phyloP scores from a whole-genome alignment of 2,797 vertebrate genomes.

The Eptatretus atami region DNA sequence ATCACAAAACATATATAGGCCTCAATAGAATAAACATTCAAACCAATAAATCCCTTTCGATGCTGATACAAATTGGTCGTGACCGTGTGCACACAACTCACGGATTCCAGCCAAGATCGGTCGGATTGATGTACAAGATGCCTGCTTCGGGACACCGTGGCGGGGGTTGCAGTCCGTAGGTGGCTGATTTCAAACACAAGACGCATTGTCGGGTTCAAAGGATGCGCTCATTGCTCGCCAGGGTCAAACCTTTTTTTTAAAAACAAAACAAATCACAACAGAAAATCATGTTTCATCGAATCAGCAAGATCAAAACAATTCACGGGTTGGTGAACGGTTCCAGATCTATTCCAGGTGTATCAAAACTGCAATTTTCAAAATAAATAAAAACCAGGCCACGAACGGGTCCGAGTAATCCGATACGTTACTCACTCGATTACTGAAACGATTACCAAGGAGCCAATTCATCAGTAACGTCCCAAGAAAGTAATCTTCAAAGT shows the following conservation, averaged over 20 bases:
- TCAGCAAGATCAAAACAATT: constrained; percentile 9
- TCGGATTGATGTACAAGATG: constrained; percentile 29
- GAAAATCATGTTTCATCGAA: constrained; percentile 11
- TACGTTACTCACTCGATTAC: not conserved
- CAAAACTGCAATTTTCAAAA: too few relatives aligned
- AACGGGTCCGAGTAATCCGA: too few relatives aligned
- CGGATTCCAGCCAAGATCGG: constrained; percentile 30
- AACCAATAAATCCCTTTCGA: constrained; percentile 5
- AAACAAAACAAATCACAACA: constrained; percentile 12
- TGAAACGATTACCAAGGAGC: too few relatives aligned
- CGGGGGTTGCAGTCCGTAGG: constrained; percentile 24
- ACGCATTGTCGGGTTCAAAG: constrained; percentile 24
- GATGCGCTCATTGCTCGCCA: constrained; percentile 31
- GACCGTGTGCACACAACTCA: constrained; percentile 15
- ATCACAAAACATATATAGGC: constrained; percentile 10
- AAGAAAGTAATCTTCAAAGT: not conserved
- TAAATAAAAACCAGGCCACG: too few relatives aligned
- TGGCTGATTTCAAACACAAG: constrained; percentile 37
- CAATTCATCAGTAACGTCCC: constrained; percentile 9
- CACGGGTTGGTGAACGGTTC: not conserved
- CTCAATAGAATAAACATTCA: constrained; percentile 8
- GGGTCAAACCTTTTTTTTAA: constrained; percentile 29
- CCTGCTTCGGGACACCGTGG: constrained; percentile 33
- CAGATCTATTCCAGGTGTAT: not conserved
- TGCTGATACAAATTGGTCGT: constrained; percentile 3